Evolutionary conservation across 2,113 vertebrate genomes (phyloP).

Genomic region (Bothrops jararaca): DNA sequence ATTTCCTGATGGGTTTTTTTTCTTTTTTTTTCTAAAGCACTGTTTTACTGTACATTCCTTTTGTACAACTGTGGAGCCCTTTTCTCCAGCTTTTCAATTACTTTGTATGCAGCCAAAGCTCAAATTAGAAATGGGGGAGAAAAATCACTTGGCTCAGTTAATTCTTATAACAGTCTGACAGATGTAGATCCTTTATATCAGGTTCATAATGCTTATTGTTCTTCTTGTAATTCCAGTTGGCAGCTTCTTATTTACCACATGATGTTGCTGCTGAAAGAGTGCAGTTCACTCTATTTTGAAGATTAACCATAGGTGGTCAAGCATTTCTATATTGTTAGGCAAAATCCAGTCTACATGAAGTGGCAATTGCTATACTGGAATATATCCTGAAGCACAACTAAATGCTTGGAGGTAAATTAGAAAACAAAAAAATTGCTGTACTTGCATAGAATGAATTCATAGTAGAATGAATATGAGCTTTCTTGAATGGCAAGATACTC

Average conservation of each 20-base stretch:
- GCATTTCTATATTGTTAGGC: not conserved
- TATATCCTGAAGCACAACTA: constrained; percentile 33
- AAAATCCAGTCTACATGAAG: constrained; percentile 10
- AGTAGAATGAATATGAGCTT: constrained; percentile 27
- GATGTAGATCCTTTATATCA: constrained; percentile 30
- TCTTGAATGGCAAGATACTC: constrained; percentile 6
- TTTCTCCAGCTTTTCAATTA: constrained; percentile 1
- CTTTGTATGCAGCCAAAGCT: not conserved
- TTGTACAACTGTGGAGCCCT: not conserved
- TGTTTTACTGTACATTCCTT: not conserved
- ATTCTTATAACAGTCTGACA: constrained; percentile 2
- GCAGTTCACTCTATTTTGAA: constrained; percentile 7
- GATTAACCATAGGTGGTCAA: constrained; percentile 9
- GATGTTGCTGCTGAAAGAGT: constrained; percentile 11
- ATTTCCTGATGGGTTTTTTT: not conserved
- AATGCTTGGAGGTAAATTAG: constrained; percentile 27
- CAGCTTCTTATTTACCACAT: constrained; percentile 2
- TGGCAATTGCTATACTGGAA: constrained; percentile 29
- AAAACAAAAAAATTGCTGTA: constrained; percentile 25
- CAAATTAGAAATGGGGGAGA: not conserved
- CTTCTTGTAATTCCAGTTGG: not conserved
- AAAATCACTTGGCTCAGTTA: not conserved
- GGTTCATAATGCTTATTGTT: constrained; percentile 12
- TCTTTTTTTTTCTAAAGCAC: not conserved
- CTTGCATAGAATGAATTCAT: constrained; percentile 7